Evolutionary conservation across 37 sponge, comb jelly and placozoan species (phyloP).

Genomic region (Theonella swinhoei): DNA sequence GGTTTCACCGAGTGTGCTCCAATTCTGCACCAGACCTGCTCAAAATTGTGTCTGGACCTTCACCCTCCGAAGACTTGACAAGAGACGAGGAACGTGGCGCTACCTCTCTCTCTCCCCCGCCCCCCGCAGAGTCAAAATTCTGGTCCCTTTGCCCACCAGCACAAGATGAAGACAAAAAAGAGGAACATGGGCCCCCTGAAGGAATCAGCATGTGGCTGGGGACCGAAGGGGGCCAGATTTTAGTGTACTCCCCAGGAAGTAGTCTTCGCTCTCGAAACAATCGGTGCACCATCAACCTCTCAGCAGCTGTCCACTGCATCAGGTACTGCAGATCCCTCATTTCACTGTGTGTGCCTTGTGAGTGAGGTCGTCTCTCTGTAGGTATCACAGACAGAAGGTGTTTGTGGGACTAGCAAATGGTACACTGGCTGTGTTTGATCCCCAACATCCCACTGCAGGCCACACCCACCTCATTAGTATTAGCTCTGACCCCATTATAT

Average conservation of each 20-base stretch:
- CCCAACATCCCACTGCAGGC: conserved; percentile 1
- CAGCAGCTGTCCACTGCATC: conserved; percentile 52
- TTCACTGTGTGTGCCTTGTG: neutral
- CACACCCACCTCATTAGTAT: conserved; percentile 3
- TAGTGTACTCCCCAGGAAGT: conserved; percentile 38
- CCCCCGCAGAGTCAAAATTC: neutral
- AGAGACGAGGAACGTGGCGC: neutral
- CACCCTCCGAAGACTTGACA: neutral
- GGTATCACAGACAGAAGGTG: conserved; percentile 44
- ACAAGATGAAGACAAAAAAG: neutral
- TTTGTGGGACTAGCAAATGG: conserved; percentile 73
- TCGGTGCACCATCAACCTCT: conserved; percentile 25
- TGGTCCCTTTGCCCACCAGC: neutral
- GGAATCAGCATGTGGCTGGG: conserved; percentile 77
- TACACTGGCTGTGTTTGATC: conserved; percentile 54
- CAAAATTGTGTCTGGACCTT: neutral
- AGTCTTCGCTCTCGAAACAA: conserved; percentile 55
- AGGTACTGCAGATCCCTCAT: conserved; percentile 5
- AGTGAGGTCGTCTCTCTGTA: conserved; percentile 16
- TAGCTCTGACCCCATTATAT: neutral
- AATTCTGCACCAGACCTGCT: conserved; percentile 44
- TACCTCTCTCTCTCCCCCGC: neutral
- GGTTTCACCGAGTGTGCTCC: conserved; percentile 35
- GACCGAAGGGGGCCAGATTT: conserved; percentile 54
- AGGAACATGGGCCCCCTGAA: neutral